These are phyloP conservation scores for Erebia aethiops DNA, from an alignment of 2,888 invertebrate genomes.

Conservation along the genomic window DNA sequence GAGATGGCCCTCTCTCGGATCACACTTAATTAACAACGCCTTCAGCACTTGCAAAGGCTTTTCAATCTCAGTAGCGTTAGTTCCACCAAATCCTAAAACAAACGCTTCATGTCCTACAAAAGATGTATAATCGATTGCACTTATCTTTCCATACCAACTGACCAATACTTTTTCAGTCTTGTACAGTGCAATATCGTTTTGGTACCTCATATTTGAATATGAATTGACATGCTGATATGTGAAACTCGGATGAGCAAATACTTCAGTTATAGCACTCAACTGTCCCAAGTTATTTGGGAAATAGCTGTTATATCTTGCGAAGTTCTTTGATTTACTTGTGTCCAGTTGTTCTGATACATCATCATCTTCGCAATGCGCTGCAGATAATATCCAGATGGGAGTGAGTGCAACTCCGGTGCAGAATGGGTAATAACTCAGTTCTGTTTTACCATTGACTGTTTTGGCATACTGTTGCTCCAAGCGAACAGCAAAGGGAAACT, in stretches of 20 bases:
- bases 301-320: slow-evolving; percentile 19
- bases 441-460: neutral
- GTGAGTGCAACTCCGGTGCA: slow-evolving; percentile 25
- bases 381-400: slow-evolving; percentile 20
- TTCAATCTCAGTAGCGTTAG: neutral
- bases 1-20: neutral
- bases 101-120: slow-evolving; percentile 14
- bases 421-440: neutral
- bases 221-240: neutral
- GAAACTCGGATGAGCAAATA: neutral
- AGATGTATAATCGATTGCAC: slow-evolving; percentile 13
- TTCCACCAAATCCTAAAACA: slow-evolving; percentile 5
- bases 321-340: neutral
- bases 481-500: slow-evolving; percentile 15
- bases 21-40: slow-evolving; percentile 7
- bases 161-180: slow-evolving; percentile 14
- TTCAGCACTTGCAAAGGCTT: slow-evolving; percentile 16
- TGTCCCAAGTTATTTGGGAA: slow-evolving; percentile 9
- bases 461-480: neutral
- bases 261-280: slow-evolving; percentile 2
- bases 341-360: no score
- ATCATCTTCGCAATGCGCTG: slow-evolving; percentile 20
- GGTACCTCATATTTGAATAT: neutral
- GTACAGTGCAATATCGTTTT: slow-evolving; percentile 11
- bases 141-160: slow-evolving; percentile 12